Conservation (phyloP, 37 sponge, comb jelly and placozoan genomes). For the Chondrilla cf. caribensis region DNA sequence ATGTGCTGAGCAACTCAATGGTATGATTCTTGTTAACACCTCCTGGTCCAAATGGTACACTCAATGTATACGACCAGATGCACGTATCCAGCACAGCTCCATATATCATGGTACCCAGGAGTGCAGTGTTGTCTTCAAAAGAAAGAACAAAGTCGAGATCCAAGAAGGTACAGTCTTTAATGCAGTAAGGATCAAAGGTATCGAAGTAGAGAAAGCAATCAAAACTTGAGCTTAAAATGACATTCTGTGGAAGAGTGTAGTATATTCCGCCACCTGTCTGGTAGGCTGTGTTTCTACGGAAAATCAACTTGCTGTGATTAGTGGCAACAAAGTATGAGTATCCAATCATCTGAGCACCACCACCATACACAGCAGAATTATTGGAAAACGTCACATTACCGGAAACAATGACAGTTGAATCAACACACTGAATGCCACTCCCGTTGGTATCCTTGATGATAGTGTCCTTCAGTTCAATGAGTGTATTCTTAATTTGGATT, state of each 20-base stretch:
- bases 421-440: neutral
- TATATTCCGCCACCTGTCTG: neutral
- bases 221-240: neutral
- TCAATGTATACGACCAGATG: neutral
- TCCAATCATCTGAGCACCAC: neutral
- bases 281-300: neutral
- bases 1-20: neutral
- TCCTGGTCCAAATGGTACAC: neutral
- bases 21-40: neutral
- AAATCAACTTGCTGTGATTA: neutral
- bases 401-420: neutral
- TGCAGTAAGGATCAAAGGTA: neutral
- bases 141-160: neutral
- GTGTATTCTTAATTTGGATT: neutral
- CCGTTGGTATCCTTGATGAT: neutral
- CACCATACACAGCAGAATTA: constrained; percentile 12
- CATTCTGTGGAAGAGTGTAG: neutral
- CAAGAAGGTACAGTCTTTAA: neutral
- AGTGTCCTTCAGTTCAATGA: neutral
- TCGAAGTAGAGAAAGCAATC: constrained; percentile 12
- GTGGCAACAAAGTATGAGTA: neutral
- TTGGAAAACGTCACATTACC: neutral
- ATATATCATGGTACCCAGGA: neutral
- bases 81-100: neutral
- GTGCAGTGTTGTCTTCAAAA: neutral